These are phyloP conservation scores for Aleiodes leptofemur DNA, from an alignment of 2,888 invertebrate genomes.

Conservation along the genomic window DNA sequence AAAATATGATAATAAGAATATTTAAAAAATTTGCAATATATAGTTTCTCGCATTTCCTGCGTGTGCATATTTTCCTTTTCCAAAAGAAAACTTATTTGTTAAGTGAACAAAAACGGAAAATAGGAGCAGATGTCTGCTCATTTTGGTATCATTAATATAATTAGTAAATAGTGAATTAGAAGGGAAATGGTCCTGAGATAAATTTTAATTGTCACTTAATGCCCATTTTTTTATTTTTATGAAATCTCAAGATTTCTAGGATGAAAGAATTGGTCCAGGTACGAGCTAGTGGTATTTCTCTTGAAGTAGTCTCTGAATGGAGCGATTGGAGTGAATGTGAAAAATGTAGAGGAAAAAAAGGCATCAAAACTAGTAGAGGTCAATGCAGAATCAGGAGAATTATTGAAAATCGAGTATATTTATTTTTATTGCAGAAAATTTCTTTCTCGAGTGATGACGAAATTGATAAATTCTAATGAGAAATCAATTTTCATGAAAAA, in stretches of 20 bases:
- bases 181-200: background rate
- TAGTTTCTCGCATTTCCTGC: too few relatives aligned
- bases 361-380: constrained; percentile 75
- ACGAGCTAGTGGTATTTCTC: constrained; percentile 73
- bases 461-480: too few relatives aligned
- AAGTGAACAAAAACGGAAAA: too few relatives aligned
- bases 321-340: constrained; percentile 78
- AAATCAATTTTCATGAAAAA: too few relatives aligned
- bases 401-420: constrained; percentile 47
- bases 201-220: background rate
- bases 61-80: too few relatives aligned
- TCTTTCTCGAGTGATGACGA: too few relatives aligned
- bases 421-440: background rate
- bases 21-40: too few relatives aligned
- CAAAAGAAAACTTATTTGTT: too few relatives aligned
- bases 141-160: background rate
- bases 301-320: constrained; percentile 77
- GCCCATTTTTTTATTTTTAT: background rate
- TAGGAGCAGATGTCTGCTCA: too few relatives aligned
- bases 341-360: constrained; percentile 71
- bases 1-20: too few relatives aligned
- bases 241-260: constrained; percentile 67
- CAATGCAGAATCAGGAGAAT: constrained; percentile 76
- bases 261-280: constrained; percentile 73
- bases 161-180: background rate